Evolutionary conservation across 2,797 vertebrate species (phyloP), one percentile per base, ranked within the genome.

Genomic region (Spheniscus humboldti): DNA sequence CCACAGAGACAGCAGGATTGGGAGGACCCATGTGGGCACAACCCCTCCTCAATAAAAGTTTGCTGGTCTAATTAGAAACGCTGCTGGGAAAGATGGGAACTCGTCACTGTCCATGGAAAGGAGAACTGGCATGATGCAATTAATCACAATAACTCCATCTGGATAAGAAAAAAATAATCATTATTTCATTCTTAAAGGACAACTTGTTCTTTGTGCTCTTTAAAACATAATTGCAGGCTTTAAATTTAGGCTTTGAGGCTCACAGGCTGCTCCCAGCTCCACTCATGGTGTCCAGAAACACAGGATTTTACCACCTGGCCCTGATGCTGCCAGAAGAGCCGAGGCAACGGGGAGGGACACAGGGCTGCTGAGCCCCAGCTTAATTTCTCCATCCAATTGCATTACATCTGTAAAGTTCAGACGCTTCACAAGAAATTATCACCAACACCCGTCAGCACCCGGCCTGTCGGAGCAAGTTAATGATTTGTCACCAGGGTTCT

Each of bases 381-480:
- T 96, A 83, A 94, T 97, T 96, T 96, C 94, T 67, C 95, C 94
- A 96, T 96, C 94, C 92, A 82, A 89, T 55, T 86, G 88, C 92
- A 94, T 96, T 89, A 87, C 95, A 97, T 76, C 96, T 91, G 92
- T 37, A 86, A 96, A 97, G 96, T 96, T 97, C 97, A 97, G 92
- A 93, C 18, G 88, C 95, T 97, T 97, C 97, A 96, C 85, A 95
- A 89, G 95, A 76, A 96, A 97, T 97, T 97, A 97, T 90, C 96
- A 94, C 91, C 96, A 95, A 86, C 94, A 96, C 86, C 94, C 92
- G 73, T 97, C 97, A 97, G 94, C 75, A 81, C 77, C 89, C 90
- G 25, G 96, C 97, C 96, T 97, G 97, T 97, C 96, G 11, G 75
- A 87, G 95, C 92, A 92, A 95, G 97, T 97, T 97, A 97, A 97